Conservation (phyloP, 1,140 invertebrate species). For the Gryon sp. region DNA sequence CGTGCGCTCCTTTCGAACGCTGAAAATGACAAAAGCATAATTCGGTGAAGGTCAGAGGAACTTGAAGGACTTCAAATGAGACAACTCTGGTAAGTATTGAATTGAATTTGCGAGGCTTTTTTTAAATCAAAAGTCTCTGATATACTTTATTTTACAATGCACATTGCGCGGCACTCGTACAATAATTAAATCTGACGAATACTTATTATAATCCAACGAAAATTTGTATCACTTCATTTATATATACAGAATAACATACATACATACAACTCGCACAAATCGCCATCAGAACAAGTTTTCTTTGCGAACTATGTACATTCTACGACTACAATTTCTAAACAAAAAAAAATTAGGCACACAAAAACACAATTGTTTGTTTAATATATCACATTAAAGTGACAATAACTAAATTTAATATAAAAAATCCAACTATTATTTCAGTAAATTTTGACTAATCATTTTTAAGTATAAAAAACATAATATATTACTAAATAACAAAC, state of each 20-base stretch:
- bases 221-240: conserved; percentile 48
- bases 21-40: conserved; percentile 56
- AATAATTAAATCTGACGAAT: conserved; percentile 33
- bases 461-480: too few species aligned
- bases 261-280: conserved; percentile 50
- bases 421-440: too few species aligned
- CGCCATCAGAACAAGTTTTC: conserved; percentile 46
- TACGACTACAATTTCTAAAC: conserved; percentile 41
- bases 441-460: too few species aligned
- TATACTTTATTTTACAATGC: conserved; percentile 64
- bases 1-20: conserved; percentile 55
- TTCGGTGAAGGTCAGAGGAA: conserved; percentile 55
- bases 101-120: conserved; percentile 52
- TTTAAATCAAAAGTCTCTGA: conserved; percentile 32
- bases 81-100: conserved; percentile 14
- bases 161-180: conserved; percentile 42
- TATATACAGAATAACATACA: conserved; percentile 76
- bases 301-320: conserved; percentile 63
- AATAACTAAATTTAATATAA: too few species aligned
- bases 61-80: conserved; percentile 44
- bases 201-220: conserved; percentile 42
- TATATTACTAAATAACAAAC: too few species aligned
- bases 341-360: conserved; percentile 13
- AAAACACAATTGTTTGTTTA: conserved; percentile 32
- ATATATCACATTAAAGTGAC: too few species aligned